Evolutionary conservation across 92 coral and sea anemone species (phyloP).

Genomic region (Siderastrea siderea): DNA sequence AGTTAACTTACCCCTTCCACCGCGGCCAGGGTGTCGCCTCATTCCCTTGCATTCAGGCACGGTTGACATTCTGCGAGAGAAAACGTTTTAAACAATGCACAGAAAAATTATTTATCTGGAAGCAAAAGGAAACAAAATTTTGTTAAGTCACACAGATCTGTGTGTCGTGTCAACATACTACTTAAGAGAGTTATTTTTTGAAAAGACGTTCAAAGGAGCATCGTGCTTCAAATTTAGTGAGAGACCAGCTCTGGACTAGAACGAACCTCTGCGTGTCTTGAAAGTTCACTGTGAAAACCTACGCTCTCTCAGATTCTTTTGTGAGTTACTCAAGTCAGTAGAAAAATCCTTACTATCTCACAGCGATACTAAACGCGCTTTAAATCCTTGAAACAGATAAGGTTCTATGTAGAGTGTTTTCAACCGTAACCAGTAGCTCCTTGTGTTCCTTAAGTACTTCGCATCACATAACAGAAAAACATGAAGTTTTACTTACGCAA

Average conservation of each 20-base stretch:
- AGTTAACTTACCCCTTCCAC: background rate
- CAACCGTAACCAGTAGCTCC: background rate
- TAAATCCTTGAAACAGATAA: background rate
- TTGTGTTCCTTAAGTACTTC: background rate
- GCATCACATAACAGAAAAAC: background rate
- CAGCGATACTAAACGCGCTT: background rate
- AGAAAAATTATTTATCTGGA: background rate
- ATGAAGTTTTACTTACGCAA: conserved; percentile 36
- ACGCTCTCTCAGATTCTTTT: background rate
- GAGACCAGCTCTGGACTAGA: background rate
- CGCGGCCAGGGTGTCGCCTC: background rate
- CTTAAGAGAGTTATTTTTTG: too few species aligned
- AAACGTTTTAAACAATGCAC: background rate
- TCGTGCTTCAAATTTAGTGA: background rate
- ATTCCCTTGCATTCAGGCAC: conserved; percentile 14
- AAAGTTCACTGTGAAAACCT: background rate
- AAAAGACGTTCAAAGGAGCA: background rate
- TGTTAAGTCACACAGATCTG: too few species aligned
- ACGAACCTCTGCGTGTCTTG: too few species aligned
- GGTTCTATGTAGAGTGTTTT: background rate
- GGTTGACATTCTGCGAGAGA: background rate
- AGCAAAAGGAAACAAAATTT: background rate
- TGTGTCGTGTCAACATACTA: too few species aligned
- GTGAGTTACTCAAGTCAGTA: background rate
- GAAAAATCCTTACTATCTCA: background rate